These are phyloP conservation scores for Gallinago undulata DNA, from an alignment of 2,113 vertebrate species.

Conservation along the genomic window DNA sequence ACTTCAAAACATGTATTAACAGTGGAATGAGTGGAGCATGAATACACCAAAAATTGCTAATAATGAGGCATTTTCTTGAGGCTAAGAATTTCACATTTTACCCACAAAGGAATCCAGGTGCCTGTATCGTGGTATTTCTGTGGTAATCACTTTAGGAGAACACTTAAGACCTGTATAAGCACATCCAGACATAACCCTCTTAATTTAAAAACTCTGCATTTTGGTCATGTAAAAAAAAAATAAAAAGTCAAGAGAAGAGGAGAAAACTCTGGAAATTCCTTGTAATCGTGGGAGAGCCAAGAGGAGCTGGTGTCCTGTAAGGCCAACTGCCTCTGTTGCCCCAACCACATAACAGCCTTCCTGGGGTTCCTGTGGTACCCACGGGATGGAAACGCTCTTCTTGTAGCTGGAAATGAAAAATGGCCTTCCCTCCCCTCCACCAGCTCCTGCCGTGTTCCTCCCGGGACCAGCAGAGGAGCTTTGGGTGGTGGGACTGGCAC, in stretches of 20 bases:
- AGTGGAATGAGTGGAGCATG: neutral
- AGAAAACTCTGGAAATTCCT: neutral
- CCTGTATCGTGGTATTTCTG: accelerated
- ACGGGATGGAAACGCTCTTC: neutral
- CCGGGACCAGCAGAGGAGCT: neutral
- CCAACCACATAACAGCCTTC: neutral
- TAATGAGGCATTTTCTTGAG: neutral
- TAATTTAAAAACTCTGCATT: neutral
- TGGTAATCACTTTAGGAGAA: neutral
- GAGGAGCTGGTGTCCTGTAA: neutral
- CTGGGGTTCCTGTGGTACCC: neutral
- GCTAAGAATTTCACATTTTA: neutral
- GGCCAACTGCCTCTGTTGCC: neutral
- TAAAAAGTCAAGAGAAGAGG: neutral
- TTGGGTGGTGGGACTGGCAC: neutral
- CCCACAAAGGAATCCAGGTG: neutral
- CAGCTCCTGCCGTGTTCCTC: neutral
- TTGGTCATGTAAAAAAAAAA: neutral
- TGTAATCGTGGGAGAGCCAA: neutral
- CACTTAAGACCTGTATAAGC: neutral
- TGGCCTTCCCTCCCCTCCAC: neutral
- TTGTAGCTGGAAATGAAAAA: neutral
- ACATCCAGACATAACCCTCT: neutral
- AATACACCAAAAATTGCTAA: neutral
- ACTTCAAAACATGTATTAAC: neutral